Conservation (phyloP, 2,113 vertebrate genomes). For the Todiramphus chloris region DNA sequence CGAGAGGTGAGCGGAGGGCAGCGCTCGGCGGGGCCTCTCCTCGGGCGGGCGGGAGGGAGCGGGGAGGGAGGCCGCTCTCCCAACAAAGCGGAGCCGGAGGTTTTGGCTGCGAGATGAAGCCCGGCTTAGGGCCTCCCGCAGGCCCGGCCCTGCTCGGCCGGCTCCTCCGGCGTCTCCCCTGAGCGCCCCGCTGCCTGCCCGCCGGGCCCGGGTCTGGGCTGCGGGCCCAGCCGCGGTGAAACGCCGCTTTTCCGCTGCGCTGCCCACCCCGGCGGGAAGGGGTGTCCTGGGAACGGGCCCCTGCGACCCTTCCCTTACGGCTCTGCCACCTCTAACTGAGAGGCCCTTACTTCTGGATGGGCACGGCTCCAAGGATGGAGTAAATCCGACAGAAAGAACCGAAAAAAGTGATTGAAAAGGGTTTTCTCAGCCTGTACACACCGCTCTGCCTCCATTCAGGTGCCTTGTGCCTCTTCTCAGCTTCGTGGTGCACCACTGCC, state of each 20-base stretch:
- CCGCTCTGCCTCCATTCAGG: neutral
- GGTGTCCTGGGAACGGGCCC: neutral
- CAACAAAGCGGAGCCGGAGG: neutral
- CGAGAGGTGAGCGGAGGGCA: neutral
- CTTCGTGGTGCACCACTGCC: fast-evolving
- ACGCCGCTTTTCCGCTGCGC: neutral
- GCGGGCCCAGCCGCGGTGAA: too few relatives aligned
- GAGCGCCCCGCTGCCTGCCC: neutral
- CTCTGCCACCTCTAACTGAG: neutral
- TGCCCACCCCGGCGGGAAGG: neutral
- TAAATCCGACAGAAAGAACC: neutral
- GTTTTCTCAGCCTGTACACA: fast-evolving
- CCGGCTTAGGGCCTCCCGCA: neutral
- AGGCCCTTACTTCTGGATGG: neutral
- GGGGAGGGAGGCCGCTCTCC: neutral
- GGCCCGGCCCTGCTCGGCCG: neutral
- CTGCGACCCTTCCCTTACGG: neutral
- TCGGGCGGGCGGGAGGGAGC: neutral
- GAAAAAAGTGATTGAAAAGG: neutral
- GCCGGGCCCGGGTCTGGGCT: neutral
- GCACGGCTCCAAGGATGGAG: neutral
- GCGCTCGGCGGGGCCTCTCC: neutral
- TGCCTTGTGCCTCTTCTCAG: neutral
- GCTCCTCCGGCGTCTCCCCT: neutral
- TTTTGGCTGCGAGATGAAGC: neutral